Conservation (phyloP, 2,113 vertebrate species). For the Athene noctua region DNA sequence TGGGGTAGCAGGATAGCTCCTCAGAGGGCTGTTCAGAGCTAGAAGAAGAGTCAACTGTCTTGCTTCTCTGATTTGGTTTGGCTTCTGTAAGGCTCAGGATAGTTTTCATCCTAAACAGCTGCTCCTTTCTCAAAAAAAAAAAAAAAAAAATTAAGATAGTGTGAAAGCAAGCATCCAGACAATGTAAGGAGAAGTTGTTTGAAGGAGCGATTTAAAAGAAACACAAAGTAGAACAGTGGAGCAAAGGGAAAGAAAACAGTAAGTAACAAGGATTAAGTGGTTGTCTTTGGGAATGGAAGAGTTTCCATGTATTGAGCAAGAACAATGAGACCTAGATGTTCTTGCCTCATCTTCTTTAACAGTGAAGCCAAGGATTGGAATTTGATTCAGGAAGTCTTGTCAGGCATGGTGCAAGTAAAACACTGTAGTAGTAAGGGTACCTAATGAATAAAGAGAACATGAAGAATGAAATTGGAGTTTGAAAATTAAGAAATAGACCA, state of each 20-base stretch:
- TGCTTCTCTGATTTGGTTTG: not conserved
- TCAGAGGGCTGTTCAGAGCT: not conserved
- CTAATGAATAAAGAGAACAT: not conserved
- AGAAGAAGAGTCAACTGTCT: not conserved
- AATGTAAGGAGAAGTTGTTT: not conserved
- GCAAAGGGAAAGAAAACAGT: not conserved
- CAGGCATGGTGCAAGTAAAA: not conserved
- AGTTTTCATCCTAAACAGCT: not conserved
- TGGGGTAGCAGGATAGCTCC: not conserved
- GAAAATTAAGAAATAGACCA: not conserved
- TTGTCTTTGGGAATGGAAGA: not conserved
- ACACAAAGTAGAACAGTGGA: not conserved
- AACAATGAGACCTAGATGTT: not conserved
- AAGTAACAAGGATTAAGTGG: not conserved
- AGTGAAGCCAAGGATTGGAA: not conserved
- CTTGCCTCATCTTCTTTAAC: not conserved
- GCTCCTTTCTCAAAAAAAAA: not conserved
- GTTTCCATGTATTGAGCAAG: not conserved
- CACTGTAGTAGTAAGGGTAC: rapidly evolving
- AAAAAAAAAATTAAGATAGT: not conserved
- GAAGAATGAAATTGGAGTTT: not conserved
- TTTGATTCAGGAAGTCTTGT: not conserved
- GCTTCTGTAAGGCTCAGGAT: not conserved
- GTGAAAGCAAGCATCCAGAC: not conserved
- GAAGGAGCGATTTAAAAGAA: not conserved